These are phyloP conservation scores for Drosophila repleta DNA, from an alignment of 1,140 invertebrate genomes.

Conservation along the genomic window DNA sequence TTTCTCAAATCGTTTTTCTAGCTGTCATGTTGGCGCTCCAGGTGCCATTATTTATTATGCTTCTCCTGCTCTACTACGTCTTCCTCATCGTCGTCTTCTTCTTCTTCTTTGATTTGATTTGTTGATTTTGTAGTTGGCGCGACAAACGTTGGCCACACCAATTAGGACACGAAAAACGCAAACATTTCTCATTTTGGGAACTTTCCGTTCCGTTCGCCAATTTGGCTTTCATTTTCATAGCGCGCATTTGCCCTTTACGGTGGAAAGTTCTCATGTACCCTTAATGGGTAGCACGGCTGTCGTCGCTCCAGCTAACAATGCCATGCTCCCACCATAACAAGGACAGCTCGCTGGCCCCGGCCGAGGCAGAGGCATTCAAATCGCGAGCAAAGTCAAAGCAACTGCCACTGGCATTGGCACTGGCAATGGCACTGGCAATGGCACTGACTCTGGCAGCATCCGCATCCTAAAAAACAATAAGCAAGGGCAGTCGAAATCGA, in stretches of 20 bases:
- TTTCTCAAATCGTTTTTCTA: slow-evolving; percentile 14
- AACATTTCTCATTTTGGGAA: slow-evolving; percentile 70
- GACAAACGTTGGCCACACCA: slow-evolving; percentile 69
- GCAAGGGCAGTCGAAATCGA: slow-evolving; percentile 61
- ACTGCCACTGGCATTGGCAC: slow-evolving; percentile 41
- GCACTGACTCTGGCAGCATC: slow-evolving; percentile 41
- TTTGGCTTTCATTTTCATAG: slow-evolving; percentile 79
- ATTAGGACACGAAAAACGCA: slow-evolving; percentile 68
- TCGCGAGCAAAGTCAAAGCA: slow-evolving; percentile 62
- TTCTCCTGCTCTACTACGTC: too few species aligned
- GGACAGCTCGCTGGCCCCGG: slow-evolving; percentile 46
- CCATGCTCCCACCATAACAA: slow-evolving; percentile 62
- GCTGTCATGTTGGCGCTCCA: slow-evolving; percentile 62
- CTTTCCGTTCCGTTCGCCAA: slow-evolving; percentile 60
- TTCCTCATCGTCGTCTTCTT: too few species aligned
- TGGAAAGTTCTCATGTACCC: slow-evolving; percentile 68
- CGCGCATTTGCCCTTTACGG: slow-evolving; percentile 48
- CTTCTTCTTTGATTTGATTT: neutral
- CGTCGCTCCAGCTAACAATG: slow-evolving; percentile 52
- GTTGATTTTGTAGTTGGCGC: slow-evolving; percentile 48
- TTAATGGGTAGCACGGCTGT: slow-evolving; percentile 55
- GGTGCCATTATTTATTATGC: slow-evolving; percentile 79
- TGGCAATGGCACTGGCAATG: slow-evolving; percentile 31
- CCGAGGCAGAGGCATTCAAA: slow-evolving; percentile 62
- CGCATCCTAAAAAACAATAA: slow-evolving; percentile 56